These are phyloP conservation scores for Myripristis jacobus DNA, from an alignment of 2,797 vertebrate genomes.

Conservation along the genomic window DNA sequence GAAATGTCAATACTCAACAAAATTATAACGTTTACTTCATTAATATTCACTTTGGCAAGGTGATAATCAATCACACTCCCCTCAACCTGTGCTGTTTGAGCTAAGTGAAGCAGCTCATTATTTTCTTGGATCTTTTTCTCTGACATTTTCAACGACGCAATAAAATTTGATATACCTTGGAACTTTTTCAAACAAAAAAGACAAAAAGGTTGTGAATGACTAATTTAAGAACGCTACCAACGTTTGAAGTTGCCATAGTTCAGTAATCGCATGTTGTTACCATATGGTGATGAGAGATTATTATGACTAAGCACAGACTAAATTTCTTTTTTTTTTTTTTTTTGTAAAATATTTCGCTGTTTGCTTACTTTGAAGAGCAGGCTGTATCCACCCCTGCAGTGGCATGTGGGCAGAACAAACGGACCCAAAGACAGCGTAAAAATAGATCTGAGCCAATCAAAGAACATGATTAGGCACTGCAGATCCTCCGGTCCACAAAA, in stretches of 20 bases:
- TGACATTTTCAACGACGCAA: not conserved
- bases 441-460: conserved; percentile 34
- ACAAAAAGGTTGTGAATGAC: not conserved
- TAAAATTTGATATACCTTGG: not conserved
- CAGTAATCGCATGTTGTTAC: conserved; percentile 19
- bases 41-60: not conserved
- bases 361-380: not conserved
- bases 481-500: conserved; percentile 33
- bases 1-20: not conserved
- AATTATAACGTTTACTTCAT: not conserved
- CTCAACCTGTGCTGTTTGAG: not conserved
- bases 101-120: not conserved
- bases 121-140: not conserved
- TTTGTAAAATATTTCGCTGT: conserved; percentile 16
- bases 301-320: not conserved
- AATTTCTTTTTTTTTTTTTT: not conserved
- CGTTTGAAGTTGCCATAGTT: conserved; percentile 6
- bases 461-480: conserved; percentile 39
- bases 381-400: not conserved
- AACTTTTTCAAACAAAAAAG: not conserved
- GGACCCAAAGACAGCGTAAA: conserved; percentile 4
- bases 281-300: not conserved
- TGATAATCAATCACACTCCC: not conserved
- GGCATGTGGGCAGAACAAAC: not conserved
- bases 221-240: conserved; percentile 1